Base-by-base conservation (phyloP, 2,888 invertebrate genomes). In the Tetragonisca angustula region DNA sequence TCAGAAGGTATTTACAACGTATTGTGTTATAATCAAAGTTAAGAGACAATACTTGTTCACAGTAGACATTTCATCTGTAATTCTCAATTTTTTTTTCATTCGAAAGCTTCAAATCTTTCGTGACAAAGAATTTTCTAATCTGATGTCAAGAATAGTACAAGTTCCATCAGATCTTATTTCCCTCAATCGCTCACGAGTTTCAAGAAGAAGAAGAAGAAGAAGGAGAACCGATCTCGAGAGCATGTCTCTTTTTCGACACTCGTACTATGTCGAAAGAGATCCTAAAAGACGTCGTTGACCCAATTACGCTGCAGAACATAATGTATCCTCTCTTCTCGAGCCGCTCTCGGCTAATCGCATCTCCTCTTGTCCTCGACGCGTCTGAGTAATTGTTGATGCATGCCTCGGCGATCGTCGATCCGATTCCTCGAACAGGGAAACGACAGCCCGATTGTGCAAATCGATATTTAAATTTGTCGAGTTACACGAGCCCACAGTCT, bases 271-370 rank as follows among this genome's bases (percentile, higher is more conserved):
- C 75, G 68, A 78, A 72, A 62, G 71, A 68, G 62, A 69, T 67
- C 52, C 64, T 65, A 43, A 81, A 76, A 75, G 79, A 81, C 87
- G 64, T 85, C 87, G 81, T 85, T 88, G 88, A 86, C 88, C 88
- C 75, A 88, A 84, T 88, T 88, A 82, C 76, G 75, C 68, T 70
- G 49, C 54, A 71, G 72, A 67, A 68, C 43, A 79, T 82, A 78
- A 72, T 79, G 64, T 76, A 82, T 65, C 80, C 74, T 73, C 79
- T 83, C 80, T 71, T 85, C 77, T 76, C 76, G 52, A 69, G 72
- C 32, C 52, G 72, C 17, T 32, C 17, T 61, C 27, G 27, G 32
- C 73, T 50, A 43, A 59, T 64, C 68, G 43, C 62, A 52, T 59
- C 64, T 24, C 62, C 15, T 64, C 65, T 54, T 56, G 4, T 19